A percentile compares a stretch with the other conserved stretches of the same genome.
These are phyloP conservation scores for Henicopernis longicauda DNA, from an alignment of 2,113 vertebrate genomes.

Conservation along the genomic window DNA sequence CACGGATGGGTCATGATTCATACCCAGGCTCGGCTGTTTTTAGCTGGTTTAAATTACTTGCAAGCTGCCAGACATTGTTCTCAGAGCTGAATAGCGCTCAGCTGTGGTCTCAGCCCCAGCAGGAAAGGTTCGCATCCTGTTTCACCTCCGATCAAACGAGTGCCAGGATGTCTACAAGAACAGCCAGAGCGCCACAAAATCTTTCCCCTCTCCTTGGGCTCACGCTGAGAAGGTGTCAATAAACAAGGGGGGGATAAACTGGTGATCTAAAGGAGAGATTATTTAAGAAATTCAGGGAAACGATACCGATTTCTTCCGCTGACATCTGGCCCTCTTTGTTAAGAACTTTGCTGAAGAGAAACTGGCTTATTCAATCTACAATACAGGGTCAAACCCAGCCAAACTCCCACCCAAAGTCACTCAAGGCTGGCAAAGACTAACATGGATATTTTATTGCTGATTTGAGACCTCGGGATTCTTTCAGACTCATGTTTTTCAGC, in stretches of 20 bases:
- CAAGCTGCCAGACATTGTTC: conserved; percentile 47
- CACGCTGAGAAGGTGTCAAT: neutral
- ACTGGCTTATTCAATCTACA: neutral
- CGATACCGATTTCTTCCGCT: fast-evolving
- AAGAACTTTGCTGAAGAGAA: neutral
- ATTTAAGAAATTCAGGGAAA: neutral
- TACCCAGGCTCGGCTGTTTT: neutral
- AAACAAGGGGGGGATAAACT: neutral
- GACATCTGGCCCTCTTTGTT: neutral
- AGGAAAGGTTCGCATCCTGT: conserved; percentile 3
- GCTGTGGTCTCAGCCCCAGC: neutral
- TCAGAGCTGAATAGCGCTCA: neutral
- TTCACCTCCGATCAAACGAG: neutral
- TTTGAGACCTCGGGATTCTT: neutral
- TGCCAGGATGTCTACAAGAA: conserved; percentile 1
- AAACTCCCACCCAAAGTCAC: neutral
- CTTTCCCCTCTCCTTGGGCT: neutral
- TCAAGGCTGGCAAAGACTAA: neutral
- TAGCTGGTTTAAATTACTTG: neutral
- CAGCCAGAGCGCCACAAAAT: neutral
- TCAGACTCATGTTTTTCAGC: neutral
- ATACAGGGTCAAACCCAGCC: neutral
- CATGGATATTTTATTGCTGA: neutral
- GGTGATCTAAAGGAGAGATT: neutral
- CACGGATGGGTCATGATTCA: neutral